These are phyloP conservation scores for Emydura subglobosa DNA, from an alignment of 2,113 vertebrate genomes.

Conservation along the genomic window DNA sequence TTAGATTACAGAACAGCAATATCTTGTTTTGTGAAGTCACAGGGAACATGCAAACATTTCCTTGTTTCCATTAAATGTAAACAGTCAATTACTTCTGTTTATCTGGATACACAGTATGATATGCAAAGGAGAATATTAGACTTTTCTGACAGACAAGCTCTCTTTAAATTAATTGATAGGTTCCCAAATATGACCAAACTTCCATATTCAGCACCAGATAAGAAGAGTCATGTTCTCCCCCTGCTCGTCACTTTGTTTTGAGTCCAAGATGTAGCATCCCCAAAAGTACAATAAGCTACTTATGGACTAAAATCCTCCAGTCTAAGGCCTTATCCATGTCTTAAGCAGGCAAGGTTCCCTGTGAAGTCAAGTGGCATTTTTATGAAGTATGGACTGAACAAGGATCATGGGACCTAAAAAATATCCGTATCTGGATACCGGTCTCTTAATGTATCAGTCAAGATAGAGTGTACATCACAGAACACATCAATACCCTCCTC, in stretches of 20 bases:
- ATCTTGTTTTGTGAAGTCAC: neutral
- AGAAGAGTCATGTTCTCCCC: neutral
- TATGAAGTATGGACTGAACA: slow-evolving; percentile 38
- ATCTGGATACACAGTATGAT: rapidly evolving
- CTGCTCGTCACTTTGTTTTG: neutral
- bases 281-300: neutral
- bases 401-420: slow-evolving; percentile 30
- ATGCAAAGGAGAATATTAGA: rapidly evolving
- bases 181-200: neutral
- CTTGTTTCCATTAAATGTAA: neutral
- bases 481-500: neutral
- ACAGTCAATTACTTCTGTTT: neutral
- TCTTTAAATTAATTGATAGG: neutral
- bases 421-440: slow-evolving; percentile 12
- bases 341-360: neutral
- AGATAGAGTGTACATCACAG: slow-evolving; percentile 15
- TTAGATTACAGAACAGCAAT: neutral
- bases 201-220: neutral
- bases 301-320: neutral
- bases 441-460: neutral
- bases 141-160: neutral
- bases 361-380: slow-evolving; percentile 33
- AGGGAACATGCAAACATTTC: neutral
- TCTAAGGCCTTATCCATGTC: neutral
- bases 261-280: too few relatives aligned